A percentile compares a stretch with the other conserved stretches of the same genome.
phyloP scores from a whole-genome alignment of 2,797 vertebrate species.

The Chaunax sp. region DNA sequence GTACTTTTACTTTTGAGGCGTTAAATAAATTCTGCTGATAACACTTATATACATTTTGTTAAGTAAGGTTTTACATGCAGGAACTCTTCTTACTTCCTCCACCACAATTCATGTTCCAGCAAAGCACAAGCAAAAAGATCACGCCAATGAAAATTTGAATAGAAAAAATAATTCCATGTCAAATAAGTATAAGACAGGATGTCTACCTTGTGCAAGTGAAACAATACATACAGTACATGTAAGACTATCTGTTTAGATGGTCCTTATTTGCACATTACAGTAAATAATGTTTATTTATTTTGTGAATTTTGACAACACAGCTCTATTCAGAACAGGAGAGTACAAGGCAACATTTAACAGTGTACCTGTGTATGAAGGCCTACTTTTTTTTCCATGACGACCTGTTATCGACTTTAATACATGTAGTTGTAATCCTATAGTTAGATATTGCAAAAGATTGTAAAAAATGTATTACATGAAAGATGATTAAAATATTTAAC shows the following conservation, averaged over 20 bases:
- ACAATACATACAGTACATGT: conserved; percentile 22
- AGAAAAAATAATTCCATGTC: background rate
- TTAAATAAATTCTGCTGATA: no score
- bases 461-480: conserved; percentile 31
- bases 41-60: no score
- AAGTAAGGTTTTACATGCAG: no score
- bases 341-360: background rate
- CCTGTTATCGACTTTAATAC: background rate
- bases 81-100: no score
- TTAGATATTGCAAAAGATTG: conserved; percentile 12
- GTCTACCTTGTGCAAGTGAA: conserved; percentile 13
- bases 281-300: conserved; percentile 29
- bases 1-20: no score
- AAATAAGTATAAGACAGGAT: conserved; percentile 5
- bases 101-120: background rate
- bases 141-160: background rate
- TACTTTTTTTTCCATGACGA: background rate
- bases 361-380: background rate
- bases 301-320: background rate
- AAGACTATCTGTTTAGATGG: conserved; percentile 60
- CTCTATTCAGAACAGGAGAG: conserved; percentile 1
- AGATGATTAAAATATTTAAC: conserved; percentile 1
- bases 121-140: conserved; percentile 4
- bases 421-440: background rate
- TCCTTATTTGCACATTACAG: conserved; percentile 45